These are phyloP conservation scores for Andrena marginata DNA, from an alignment of 2,888 invertebrate species.

Conservation along the genomic window DNA sequence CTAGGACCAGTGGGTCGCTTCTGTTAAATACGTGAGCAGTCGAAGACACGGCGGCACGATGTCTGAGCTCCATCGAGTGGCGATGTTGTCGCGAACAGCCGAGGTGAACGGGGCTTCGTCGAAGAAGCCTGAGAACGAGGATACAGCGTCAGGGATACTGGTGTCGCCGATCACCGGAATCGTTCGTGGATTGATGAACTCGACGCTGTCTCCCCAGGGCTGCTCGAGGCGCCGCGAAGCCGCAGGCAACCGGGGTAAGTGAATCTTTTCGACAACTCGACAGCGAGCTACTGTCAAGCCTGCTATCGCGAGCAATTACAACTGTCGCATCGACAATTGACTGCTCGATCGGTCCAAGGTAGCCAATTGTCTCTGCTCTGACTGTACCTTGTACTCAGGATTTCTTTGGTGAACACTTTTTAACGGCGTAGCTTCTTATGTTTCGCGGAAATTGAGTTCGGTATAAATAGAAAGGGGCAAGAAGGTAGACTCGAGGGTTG, in stretches of 20 bases:
- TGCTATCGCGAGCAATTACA: no score
- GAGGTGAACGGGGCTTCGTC: slow-evolving; percentile 56
- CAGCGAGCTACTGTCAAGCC: no score
- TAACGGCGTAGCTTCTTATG: no score
- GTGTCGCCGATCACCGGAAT: slow-evolving; percentile 77
- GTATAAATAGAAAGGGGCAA: background rate
- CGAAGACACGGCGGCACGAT: background rate
- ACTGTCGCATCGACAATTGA: no score
- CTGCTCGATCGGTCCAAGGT: no score
- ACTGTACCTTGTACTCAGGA: no score
- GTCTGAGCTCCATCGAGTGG: slow-evolving; percentile 19
- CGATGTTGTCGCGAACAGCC: slow-evolving; percentile 43
- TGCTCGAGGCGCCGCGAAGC: background rate
- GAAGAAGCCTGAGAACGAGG: background rate
- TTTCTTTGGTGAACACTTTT: no score
- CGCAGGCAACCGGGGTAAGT: slow-evolving; percentile 19
- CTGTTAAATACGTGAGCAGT: no score
- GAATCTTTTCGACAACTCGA: background rate
- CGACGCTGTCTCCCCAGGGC: slow-evolving; percentile 61
- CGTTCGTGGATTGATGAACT: slow-evolving; percentile 70
- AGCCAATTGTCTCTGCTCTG: no score
- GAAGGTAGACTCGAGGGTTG: background rate
- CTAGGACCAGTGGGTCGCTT: no score
- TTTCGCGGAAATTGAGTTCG: background rate
- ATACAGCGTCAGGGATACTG: slow-evolving; percentile 8